These are phyloP conservation scores for Carabus problematicus DNA, from an alignment of 2,888 invertebrate genomes.

Conservation along the genomic window DNA sequence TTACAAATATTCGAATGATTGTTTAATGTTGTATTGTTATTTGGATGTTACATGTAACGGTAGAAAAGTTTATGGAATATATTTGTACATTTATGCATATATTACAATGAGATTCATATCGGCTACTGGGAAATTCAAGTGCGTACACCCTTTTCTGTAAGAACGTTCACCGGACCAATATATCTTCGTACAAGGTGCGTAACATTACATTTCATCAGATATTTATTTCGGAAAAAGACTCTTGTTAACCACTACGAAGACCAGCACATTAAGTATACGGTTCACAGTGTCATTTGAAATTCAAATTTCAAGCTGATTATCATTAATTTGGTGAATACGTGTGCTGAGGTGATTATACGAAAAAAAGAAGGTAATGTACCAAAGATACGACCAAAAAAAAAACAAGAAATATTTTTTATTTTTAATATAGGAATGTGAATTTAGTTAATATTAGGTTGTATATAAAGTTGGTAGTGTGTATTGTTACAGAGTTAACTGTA, in stretches of 20 bases:
- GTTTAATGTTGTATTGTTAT: too few relatives aligned
- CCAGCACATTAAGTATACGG: conserved; percentile 4
- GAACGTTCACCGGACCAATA: conserved; percentile 9
- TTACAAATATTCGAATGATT: too few relatives aligned
- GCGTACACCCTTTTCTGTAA: not conserved
- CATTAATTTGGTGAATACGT: conserved; percentile 8
- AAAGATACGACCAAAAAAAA: too few relatives aligned
- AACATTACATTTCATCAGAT: conserved; percentile 5
- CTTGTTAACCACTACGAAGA: conserved; percentile 8
- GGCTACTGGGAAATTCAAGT: too few relatives aligned
- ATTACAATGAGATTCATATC: too few relatives aligned
- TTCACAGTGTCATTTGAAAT: conserved; percentile 12
- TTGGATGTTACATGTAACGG: too few relatives aligned
- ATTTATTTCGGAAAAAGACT: conserved; percentile 14
- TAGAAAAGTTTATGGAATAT: too few relatives aligned
- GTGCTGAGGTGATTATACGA: conserved; percentile 10
- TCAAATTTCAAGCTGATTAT: conserved; percentile 10
- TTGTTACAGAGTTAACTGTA: not conserved
- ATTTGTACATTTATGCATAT: too few relatives aligned
- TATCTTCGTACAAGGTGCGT: conserved; percentile 7
- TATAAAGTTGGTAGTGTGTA: not conserved
- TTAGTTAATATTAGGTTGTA: not conserved
- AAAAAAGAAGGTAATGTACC: not conserved
- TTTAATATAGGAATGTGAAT: not conserved
- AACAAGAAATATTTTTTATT: too few relatives aligned